Percentiles rank a stretch among this genome's conserved stretches.
These are phyloP conservation scores for Drosophila meridiana DNA, from an alignment of 2,888 invertebrate genomes.

Conservation along the genomic window DNA sequence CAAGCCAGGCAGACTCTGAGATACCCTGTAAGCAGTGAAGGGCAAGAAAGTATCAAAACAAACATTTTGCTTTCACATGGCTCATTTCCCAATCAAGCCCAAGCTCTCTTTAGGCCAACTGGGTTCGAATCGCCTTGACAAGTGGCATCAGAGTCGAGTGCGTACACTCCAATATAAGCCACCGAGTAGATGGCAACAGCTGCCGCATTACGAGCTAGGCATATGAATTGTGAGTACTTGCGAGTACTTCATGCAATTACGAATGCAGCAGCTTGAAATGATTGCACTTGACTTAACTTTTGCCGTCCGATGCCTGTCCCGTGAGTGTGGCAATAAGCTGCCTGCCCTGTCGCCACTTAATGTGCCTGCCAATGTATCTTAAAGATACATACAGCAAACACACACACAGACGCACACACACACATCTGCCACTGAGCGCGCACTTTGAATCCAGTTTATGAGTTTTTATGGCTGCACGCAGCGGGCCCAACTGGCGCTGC, in stretches of 20 bases:
- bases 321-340: slow-evolving; percentile 53
- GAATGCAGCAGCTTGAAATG: slow-evolving; percentile 70
- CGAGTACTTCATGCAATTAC: slow-evolving; percentile 56
- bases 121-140: slow-evolving; percentile 4
- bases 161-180: slow-evolving; percentile 17
- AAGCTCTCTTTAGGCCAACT: neutral
- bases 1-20: neutral
- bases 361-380: slow-evolving; percentile 56
- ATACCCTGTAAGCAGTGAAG: slow-evolving; percentile 13
- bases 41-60: neutral
- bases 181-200: slow-evolving; percentile 36
- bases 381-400: slow-evolving; percentile 32
- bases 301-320: slow-evolving; percentile 21
- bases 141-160: slow-evolving; percentile 13
- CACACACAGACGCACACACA: neutral
- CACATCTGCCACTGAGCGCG: slow-evolving; percentile 12
- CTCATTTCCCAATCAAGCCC: neutral
- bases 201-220: slow-evolving; percentile 51
- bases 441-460: slow-evolving; percentile 54
- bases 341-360: slow-evolving; percentile 43
- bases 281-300: slow-evolving; percentile 68
- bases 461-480: slow-evolving; percentile 60
- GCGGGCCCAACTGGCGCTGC: slow-evolving; percentile 42
- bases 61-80: neutral
- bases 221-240: slow-evolving; percentile 44